These are phyloP conservation scores for Drosophila virilis DNA, from an alignment of 1,140 invertebrate genomes.

Conservation along the genomic window DNA sequence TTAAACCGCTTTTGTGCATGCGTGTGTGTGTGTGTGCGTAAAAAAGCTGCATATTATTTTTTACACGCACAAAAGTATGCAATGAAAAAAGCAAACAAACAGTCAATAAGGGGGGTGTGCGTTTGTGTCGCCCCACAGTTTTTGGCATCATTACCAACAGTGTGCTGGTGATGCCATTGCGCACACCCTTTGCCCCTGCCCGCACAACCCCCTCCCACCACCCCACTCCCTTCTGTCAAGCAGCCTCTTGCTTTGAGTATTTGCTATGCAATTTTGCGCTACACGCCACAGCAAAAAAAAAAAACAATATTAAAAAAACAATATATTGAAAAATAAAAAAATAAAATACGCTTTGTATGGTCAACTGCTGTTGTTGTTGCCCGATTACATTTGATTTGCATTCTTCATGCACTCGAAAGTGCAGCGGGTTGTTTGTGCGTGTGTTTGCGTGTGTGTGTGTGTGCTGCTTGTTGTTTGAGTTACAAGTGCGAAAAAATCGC, in stretches of 20 bases:
- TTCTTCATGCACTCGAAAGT: conserved; percentile 33
- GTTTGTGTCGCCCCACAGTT: background rate
- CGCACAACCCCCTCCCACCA: background rate
- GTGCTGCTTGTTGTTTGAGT: conserved; percentile 37
- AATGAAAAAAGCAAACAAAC: conserved; percentile 49
- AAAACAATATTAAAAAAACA: conserved; percentile 21
- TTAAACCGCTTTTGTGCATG: conserved; percentile 64
- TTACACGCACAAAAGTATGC: conserved; percentile 70
- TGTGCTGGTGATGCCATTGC: background rate
- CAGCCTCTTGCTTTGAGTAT: conserved; percentile 45
- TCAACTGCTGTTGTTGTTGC: conserved; percentile 38
- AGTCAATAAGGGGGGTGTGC: conserved; percentile 12
- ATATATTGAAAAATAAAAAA: conserved; percentile 17
- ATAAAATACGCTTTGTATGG: conserved; percentile 40
- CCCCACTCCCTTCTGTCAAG: background rate
- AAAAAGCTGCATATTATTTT: conserved; percentile 62
- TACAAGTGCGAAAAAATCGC: conserved; percentile 46
- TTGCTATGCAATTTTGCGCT: conserved; percentile 67
- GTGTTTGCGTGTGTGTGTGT: conserved; percentile 18
- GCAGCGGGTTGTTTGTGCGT: conserved; percentile 2
- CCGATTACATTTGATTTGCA: conserved; percentile 58
- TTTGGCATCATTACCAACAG: conserved; percentile 32
- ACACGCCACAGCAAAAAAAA: conserved; percentile 44
- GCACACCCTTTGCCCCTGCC: background rate
- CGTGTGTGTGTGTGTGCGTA: conserved; percentile 16